Conservation (phyloP, 37 sponge, comb jelly and placozoan genomes). For the Cladorhizidae sp. region DNA sequence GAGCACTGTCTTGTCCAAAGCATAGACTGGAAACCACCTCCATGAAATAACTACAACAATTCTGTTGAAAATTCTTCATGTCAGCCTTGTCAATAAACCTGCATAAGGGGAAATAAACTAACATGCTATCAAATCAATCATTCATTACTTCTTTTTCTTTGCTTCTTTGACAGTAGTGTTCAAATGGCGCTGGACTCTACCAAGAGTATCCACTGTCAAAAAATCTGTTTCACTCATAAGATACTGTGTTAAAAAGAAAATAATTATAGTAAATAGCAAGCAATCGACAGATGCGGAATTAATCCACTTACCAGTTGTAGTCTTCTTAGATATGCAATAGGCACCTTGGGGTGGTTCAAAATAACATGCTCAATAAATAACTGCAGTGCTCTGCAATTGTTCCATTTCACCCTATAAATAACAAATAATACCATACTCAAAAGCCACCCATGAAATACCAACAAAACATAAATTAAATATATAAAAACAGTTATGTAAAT, state of each 20-base stretch:
- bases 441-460: background rate
- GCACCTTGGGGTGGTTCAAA: slow-evolving; percentile 26
- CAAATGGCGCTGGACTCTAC: slow-evolving; percentile 30
- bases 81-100: background rate
- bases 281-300: background rate
- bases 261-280: background rate
- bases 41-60: slow-evolving; percentile 60
- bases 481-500: background rate
- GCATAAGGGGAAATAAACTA: background rate
- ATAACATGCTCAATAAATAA: slow-evolving; percentile 67
- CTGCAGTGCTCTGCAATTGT: slow-evolving; percentile 50
- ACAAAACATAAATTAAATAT: background rate
- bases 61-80: background rate
- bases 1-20: slow-evolving; percentile 61
- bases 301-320: slow-evolving; percentile 37
- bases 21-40: slow-evolving; percentile 79
- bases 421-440: background rate
- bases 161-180: slow-evolving; percentile 19
- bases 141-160: slow-evolving; percentile 1
- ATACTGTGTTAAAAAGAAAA: slow-evolving; percentile 7
- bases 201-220: slow-evolving; percentile 8
- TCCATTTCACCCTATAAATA: slow-evolving; percentile 49
- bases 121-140: background rate
- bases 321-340: slow-evolving; percentile 25
- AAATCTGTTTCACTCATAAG: slow-evolving; percentile 30